Conservation (phyloP, 2,113 vertebrate genomes). For the Calidris pugnax region DNA sequence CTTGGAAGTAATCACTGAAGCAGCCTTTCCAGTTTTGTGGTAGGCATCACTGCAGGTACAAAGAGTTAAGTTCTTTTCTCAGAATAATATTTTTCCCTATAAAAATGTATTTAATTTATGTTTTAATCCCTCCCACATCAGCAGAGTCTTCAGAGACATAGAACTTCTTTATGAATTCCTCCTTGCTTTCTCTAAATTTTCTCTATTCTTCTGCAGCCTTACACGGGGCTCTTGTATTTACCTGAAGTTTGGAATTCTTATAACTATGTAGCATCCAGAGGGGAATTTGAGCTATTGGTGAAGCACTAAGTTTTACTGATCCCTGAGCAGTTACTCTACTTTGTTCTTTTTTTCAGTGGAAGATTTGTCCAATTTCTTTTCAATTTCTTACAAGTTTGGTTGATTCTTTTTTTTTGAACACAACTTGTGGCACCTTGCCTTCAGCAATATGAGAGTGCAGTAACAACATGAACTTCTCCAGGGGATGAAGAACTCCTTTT, state of each 20-base stretch:
- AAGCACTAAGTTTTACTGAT: background rate
- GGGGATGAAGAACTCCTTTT: background rate
- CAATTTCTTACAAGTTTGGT: background rate
- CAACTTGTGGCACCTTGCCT: background rate
- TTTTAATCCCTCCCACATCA: background rate
- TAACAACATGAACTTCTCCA: background rate
- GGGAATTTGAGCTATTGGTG: background rate
- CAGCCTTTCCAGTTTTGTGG: background rate
- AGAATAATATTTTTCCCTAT: background rate
- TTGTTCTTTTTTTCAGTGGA: background rate
- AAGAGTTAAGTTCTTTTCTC: background rate
- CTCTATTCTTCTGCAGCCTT: background rate
- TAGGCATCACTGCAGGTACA: background rate
- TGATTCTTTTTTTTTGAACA: background rate
- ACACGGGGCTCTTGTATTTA: background rate
- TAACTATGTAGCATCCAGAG: background rate
- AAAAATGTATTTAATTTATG: background rate
- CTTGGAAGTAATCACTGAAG: background rate
- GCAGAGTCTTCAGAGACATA: background rate
- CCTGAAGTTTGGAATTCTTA: background rate
- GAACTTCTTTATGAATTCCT: background rate
- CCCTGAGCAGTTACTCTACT: background rate
- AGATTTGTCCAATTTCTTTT: background rate
- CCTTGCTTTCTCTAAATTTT: background rate
- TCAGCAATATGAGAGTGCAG: background rate